These are phyloP conservation scores for Orthonyx spaldingii DNA, from an alignment of 2,113 vertebrate genomes.

Conservation along the genomic window DNA sequence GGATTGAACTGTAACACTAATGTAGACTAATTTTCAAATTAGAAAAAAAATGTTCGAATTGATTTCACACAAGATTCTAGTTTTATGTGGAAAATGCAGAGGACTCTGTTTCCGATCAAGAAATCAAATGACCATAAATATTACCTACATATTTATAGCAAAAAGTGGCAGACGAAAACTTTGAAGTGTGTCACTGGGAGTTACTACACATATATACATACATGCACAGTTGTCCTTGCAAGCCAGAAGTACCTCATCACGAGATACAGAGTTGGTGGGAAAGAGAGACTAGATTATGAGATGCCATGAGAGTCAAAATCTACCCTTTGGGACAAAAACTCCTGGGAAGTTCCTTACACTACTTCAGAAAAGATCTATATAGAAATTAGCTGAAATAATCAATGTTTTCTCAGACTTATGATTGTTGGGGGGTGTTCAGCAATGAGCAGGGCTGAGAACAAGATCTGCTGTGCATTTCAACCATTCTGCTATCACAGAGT, in stretches of 20 bases:
- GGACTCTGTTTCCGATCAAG: background rate
- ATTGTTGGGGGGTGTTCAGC: background rate
- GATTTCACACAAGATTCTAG: background rate
- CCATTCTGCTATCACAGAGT: background rate
- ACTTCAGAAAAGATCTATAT: background rate
- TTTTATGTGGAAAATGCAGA: background rate
- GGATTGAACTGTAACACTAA: background rate
- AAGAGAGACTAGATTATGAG: background rate
- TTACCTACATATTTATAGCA: background rate
- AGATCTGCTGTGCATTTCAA: background rate
- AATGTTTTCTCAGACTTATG: background rate
- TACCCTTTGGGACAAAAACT: background rate
- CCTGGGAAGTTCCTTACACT: background rate
- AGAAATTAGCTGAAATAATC: background rate
- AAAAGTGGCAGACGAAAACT: background rate
- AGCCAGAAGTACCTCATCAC: background rate
- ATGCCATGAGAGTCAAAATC: background rate
- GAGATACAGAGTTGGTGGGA: background rate
- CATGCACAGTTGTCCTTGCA: accelerated
- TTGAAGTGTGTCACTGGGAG: background rate
- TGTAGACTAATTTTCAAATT: background rate
- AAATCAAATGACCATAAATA: background rate
- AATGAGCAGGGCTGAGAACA: background rate
- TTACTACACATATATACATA: background rate
- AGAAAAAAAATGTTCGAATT: background rate